Conservation (phyloP, 2,888 invertebrate species). For the Cheilosia soror region DNA sequence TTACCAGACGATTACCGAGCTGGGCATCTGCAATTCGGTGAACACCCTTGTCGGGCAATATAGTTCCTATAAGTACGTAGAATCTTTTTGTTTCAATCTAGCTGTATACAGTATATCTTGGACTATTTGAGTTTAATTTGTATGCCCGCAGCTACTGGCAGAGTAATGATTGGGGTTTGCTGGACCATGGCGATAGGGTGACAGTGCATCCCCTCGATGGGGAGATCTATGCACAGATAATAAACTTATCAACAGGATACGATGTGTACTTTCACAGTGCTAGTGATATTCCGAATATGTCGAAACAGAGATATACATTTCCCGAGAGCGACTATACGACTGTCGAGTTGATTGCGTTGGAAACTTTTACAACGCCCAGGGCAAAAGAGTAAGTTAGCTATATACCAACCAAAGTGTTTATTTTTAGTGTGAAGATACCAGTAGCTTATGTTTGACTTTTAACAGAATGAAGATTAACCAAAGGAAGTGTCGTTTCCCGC, state of each 20-base stretch:
- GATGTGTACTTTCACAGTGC: conserved; percentile 88
- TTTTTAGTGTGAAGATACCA: background rate
- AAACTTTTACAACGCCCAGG: conserved; percentile 86
- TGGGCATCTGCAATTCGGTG: conserved; percentile 89
- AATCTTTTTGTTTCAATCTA: conserved; percentile 8
- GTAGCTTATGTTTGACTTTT: background rate
- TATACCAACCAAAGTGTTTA: background rate
- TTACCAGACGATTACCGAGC: conserved; percentile 87
- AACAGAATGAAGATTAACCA: conserved; percentile 86
- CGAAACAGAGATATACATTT: conserved; percentile 85
- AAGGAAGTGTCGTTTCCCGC: conserved; percentile 88
- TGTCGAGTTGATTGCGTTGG: conserved; percentile 86
- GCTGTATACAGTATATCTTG: background rate
- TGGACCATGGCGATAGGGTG: conserved; percentile 83
- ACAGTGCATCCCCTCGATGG: conserved; percentile 89
- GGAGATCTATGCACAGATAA: conserved; percentile 90
- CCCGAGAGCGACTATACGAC: conserved; percentile 86
- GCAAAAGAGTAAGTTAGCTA: conserved; percentile 84
- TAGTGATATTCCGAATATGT: conserved; percentile 88
- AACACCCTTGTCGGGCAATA: conserved; percentile 87
- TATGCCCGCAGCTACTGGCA: conserved; percentile 85
- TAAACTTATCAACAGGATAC: conserved; percentile 88
- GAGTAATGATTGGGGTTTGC: conserved; percentile 85
- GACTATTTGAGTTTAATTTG: conserved; percentile 41
- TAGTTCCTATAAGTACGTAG: conserved; percentile 81